phyloP scores from a whole-genome alignment of 2,888 invertebrate species.

The Gastracanthus pulcherrimus region DNA sequence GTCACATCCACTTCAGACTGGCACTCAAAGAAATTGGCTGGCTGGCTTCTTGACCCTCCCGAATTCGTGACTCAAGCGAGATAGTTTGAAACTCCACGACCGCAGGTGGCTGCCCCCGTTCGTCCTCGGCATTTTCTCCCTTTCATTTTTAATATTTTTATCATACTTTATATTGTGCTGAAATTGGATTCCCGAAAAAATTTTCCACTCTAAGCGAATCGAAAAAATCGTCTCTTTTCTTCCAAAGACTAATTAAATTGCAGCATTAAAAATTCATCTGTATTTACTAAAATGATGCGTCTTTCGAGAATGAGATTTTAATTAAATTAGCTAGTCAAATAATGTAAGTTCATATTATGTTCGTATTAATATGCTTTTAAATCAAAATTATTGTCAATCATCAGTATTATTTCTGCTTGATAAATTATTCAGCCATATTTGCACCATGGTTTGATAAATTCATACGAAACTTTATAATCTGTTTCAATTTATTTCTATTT shows the following conservation, averaged over 20 bases:
- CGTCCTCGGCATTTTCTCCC: constrained; percentile 4
- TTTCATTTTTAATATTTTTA: constrained; percentile 54
- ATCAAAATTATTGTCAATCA: too few relatives aligned
- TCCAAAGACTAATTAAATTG: background rate
- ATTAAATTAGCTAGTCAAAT: background rate
- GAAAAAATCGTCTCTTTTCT: background rate
- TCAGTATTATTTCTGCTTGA: too few relatives aligned
- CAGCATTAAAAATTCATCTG: background rate
- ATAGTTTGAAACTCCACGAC: constrained; percentile 69
- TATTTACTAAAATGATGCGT: background rate
- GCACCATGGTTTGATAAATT: too few relatives aligned
- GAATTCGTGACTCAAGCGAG: constrained; percentile 67
- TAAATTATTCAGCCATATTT: too few relatives aligned
- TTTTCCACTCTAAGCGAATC: background rate
- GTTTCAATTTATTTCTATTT: too few relatives aligned
- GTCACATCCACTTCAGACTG: constrained; percentile 62
- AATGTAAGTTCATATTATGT: too few relatives aligned
- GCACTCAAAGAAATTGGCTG: constrained; percentile 76
- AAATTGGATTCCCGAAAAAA: background rate
- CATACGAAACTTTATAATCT: too few relatives aligned
- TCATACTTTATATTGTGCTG: constrained; percentile 17
- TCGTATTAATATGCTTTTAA: too few relatives aligned
- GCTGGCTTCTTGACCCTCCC: constrained; percentile 68
- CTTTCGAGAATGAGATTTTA: background rate
- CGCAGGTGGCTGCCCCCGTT: constrained; percentile 61